A percentile compares a stretch with the other conserved stretches of the same genome.
These are phyloP conservation scores for Chaetophractus vellerosus DNA, from an alignment of 2,797 vertebrate species.

Conservation along the genomic window DNA sequence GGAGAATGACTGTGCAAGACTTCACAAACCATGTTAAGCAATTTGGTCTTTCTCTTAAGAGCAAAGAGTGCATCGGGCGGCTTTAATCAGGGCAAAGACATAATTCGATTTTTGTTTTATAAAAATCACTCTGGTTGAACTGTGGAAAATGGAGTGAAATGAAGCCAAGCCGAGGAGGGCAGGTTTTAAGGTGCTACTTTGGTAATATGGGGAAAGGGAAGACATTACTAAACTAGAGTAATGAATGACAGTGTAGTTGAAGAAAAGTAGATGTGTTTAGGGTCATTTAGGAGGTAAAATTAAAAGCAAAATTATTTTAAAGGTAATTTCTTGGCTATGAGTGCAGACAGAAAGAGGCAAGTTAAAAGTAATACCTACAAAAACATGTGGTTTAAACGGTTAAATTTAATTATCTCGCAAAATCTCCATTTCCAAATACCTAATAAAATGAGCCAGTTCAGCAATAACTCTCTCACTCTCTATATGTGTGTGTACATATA, in stretches of 20 bases:
- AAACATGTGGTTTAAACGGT: conserved; percentile 2
- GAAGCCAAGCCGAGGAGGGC: no score
- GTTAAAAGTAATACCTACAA: conserved; percentile 4
- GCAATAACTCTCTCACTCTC: neutral
- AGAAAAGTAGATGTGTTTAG: neutral
- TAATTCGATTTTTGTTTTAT: no score
- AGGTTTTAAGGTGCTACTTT: no score
- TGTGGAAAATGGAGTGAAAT: no score
- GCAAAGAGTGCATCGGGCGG: no score
- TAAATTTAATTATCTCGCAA: neutral
- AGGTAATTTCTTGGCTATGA: neutral
- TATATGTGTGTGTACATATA: neutral
- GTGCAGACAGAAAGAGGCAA: neutral
- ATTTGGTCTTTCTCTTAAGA: no score
- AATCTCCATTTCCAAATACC: conserved; percentile 42
- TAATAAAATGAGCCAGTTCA: neutral
- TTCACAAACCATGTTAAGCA: no score
- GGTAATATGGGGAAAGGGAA: no score
- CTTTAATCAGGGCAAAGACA: no score
- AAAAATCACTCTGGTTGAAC: no score
- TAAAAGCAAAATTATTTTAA: neutral
- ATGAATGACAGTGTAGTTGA: neutral
- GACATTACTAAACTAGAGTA: neutral
- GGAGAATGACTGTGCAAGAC: no score
- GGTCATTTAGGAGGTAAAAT: neutral